Evolutionary conservation across 2,888 invertebrate genomes (phyloP), one percentile per base, ranked within the genome.

Genomic region (Thymelicus lineola): DNA sequence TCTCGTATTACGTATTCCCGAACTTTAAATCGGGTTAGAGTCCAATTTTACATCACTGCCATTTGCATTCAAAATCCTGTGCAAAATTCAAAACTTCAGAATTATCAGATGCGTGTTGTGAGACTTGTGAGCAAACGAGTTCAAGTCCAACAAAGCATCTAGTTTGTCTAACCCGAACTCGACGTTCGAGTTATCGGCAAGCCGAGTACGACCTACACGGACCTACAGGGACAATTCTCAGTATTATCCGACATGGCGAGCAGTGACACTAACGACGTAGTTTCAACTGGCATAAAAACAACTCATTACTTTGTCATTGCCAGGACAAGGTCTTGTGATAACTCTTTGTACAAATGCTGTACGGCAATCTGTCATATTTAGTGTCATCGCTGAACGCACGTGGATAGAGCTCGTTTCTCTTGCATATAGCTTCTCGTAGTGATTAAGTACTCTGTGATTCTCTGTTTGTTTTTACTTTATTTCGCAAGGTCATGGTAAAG

Each of bases 271-370:
- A 68, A 62, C 68, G 62, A 62, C 62, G 42, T 66, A 50, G 59
- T 66, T 57, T 58, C 59, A 42, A 60, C 20, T 60, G 28, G 20
- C 53, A 68, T 48, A 68, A 68, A 62, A 68, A 68, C 67, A 57
- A 10, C 57, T 46, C 68, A 68, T 68, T 68, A 68, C 68, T 48
- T 48, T 68, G 68, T 62, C 62, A 63, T 63, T 48, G 57, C 36
- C 46, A 63, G 69, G 57, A 55, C 63, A 69, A 63, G 69, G 69
- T 63, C 58, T 69, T 69, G 69, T 28, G 36, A 63, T 58, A 68
- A 20, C 45, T 15, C 28, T 45, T 28, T 42, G 55, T 12, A 28
- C 14, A 60, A n/a, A 15, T 48, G 15, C 65, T 38, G 20, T 15
- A 55, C 28, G n/a, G 15, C 45, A 17, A 58, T 57, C 50, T 57